phyloP scores from a whole-genome alignment of 2,797 vertebrate species.

The Rhincodon typus region DNA sequence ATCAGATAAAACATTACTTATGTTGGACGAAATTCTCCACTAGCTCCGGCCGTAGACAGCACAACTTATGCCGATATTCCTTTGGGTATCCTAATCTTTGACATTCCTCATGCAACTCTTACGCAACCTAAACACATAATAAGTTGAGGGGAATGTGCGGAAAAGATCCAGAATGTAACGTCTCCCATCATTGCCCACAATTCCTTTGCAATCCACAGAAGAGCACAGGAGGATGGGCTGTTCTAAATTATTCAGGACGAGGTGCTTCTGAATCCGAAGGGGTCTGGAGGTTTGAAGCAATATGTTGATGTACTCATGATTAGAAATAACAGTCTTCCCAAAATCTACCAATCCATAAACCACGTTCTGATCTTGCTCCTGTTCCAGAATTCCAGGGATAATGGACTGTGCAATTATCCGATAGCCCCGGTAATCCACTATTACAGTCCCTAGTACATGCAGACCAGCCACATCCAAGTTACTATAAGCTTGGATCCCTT shows the following conservation, averaged over 20 bases:
- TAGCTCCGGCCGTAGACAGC: constrained; percentile 65
- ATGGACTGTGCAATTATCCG: constrained; percentile 70
- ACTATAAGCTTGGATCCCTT: constrained; percentile 62
- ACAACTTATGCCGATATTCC: constrained; percentile 59
- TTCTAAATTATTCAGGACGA: constrained; percentile 40
- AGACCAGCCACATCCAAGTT: constrained; percentile 57
- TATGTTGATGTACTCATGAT: constrained; percentile 40
- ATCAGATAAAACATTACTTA: constrained; percentile 59
- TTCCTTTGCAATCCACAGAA: constrained; percentile 65
- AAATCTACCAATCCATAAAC: constrained; percentile 44
- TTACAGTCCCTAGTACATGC: constrained; percentile 68
- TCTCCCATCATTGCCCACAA: constrained; percentile 67
- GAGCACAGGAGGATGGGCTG: constrained; percentile 56
- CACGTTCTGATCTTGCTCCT: constrained; percentile 46
- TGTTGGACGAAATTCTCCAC: constrained; percentile 62
- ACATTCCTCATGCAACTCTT: constrained; percentile 52
- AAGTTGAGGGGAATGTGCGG: constrained; percentile 62
- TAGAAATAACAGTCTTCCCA: constrained; percentile 41
- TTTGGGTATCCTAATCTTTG: constrained; percentile 51
- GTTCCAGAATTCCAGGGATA: constrained; percentile 64
- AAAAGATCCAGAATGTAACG: constrained; percentile 70
- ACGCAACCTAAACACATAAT: too few relatives aligned
- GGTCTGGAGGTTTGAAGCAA: constrained; percentile 41
- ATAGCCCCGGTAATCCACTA: constrained; percentile 69
- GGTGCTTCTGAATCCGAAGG: constrained; percentile 40